Base-by-base conservation (phyloP, 2,888 invertebrate genomes). In the Ecliptopera silaceata region DNA sequence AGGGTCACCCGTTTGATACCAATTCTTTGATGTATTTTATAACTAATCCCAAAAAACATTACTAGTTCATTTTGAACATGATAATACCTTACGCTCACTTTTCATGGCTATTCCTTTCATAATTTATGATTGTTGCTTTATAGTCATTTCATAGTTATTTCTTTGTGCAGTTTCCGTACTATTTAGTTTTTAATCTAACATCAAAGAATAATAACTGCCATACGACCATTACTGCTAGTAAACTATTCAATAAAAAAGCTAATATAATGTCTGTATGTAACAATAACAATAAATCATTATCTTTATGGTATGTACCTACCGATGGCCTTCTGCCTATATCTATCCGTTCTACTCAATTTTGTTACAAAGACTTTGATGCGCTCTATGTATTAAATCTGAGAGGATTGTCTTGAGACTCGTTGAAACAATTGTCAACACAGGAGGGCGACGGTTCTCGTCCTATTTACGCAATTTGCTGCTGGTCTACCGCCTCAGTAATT, bases 1-100 rank as follows among this genome's bases (percentile, higher is more conserved):
- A 73, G 79, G 79, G 79, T 82, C 79, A 81, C 79, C 72, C 79
- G 77, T 82, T 85, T 81, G 77, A 81, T 82, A 82, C 76, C 63
- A 70, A 74, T 71, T 74, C 75, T 88, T 87, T 88, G 84, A 86
- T 85, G 82, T 86, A 77, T 84, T 85, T 80, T 79, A 84, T 77
- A 68, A 62, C 69, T 70, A 65, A 70, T 67, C 66, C 56, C 62
- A 64, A 68, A 62, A 65, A 56, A 68, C 66, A 59, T 48, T 39
- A 32, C 63, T 65, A 60, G 59, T 59, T 56, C 41, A 56, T 20
- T 39, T 51, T 49, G 45, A 41, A 45, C 32, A 10, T 38, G 13
- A 41, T 41, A 17, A 39, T 34, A 8, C 43, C 20, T 46, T 39
- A 44, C 18, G 32, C 38, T 46, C 12, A 42, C 13, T 51, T 46